These are phyloP conservation scores for Eudemis profundana DNA, from an alignment of 2,888 invertebrate species.

Conservation along the genomic window DNA sequence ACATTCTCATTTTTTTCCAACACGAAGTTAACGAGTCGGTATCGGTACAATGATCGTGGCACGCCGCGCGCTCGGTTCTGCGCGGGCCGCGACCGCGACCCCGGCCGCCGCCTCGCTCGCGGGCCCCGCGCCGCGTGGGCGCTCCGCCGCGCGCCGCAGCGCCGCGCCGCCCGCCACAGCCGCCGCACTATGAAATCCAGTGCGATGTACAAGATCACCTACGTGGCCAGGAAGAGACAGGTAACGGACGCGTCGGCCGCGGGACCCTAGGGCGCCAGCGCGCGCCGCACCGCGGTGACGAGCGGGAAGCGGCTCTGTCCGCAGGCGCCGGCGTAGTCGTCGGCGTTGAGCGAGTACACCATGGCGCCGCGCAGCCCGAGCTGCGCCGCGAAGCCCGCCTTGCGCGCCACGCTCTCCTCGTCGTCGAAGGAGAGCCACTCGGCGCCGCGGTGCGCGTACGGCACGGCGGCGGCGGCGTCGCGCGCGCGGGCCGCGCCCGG, in stretches of 20 bases:
- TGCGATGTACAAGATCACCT: slow-evolving; percentile 81
- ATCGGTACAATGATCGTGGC: slow-evolving; percentile 67
- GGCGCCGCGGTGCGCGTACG: slow-evolving; percentile 88
- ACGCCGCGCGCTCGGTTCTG: slow-evolving; percentile 61
- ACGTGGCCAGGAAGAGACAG: slow-evolving; percentile 76
- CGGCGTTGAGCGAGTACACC: slow-evolving; percentile 93
- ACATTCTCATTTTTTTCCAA: slow-evolving; percentile 68
- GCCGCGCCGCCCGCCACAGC: slow-evolving; percentile 16
- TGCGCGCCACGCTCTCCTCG: slow-evolving; percentile 88
- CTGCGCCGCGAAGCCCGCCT: slow-evolving; percentile 87
- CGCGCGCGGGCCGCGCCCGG: slow-evolving; percentile 61
- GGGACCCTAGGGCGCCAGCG: neutral
- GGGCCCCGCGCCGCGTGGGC: slow-evolving; percentile 48
- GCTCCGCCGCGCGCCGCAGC: slow-evolving; percentile 34
- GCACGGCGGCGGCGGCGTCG: slow-evolving; percentile 89
- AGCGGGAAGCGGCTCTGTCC: slow-evolving; percentile 58
- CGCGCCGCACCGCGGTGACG: slow-evolving; percentile 15
- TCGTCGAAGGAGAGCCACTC: slow-evolving; percentile 96
- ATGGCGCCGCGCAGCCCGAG: slow-evolving; percentile 91
- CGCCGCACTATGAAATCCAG: slow-evolving; percentile 71
- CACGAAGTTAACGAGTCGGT: slow-evolving; percentile 75
- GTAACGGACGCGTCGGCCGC: slow-evolving; percentile 53
- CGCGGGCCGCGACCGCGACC: slow-evolving; percentile 49
- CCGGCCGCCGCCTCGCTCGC: slow-evolving; percentile 49
- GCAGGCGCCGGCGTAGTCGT: slow-evolving; percentile 89